A percentile compares a stretch with the other conserved stretches of the same genome.
These are phyloP conservation scores for Notamacropus eugenii DNA, from an alignment of 2,797 vertebrate genomes.

Conservation along the genomic window DNA sequence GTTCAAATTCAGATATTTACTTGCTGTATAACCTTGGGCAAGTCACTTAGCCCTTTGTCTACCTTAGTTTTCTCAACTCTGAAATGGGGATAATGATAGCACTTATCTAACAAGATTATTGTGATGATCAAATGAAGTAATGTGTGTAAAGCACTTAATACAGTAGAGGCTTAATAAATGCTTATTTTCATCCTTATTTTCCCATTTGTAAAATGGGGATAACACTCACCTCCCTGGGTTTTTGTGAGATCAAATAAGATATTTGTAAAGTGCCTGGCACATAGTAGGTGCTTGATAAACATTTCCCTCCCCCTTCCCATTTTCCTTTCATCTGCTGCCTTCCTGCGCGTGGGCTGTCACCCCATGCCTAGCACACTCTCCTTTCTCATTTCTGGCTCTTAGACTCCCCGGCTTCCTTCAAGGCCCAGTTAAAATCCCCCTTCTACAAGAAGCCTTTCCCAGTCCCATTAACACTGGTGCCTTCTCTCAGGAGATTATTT, in stretches of 20 bases:
- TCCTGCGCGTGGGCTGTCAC: background rate
- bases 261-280: constrained; percentile 46
- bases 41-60: background rate
- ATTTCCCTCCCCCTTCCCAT: too few species aligned
- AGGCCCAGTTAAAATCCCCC: background rate
- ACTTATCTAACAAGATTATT: too few species aligned
- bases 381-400: background rate
- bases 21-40: background rate
- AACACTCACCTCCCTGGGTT: constrained; percentile 49
- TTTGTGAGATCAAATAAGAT: constrained; percentile 59
- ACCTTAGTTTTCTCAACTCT: background rate
- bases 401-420: background rate
- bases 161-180: background rate
- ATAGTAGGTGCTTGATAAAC: constrained; percentile 42
- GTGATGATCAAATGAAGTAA: background rate
- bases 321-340: background rate
- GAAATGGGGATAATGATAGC: background rate
- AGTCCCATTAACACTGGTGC: too few species aligned
- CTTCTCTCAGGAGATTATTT: background rate
- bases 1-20: background rate
- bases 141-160: background rate
- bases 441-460: background rate
- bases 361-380: background rate
- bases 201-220: constrained; percentile 11
- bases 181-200: constrained; percentile 17